phyloP scores from a whole-genome alignment of 2,888 invertebrate species.

The Crossocerus cetratus region DNA sequence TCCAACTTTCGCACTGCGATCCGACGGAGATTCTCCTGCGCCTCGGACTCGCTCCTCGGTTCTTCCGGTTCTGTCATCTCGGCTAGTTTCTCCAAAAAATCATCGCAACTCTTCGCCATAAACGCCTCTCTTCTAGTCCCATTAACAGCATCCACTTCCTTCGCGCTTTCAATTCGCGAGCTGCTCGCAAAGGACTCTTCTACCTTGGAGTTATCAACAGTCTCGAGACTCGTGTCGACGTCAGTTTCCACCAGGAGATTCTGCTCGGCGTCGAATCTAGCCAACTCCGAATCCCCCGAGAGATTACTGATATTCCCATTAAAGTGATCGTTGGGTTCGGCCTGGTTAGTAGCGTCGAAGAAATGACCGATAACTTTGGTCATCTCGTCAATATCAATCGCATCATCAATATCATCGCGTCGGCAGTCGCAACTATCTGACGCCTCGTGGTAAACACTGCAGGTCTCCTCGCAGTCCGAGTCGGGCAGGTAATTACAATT shows the following conservation, averaged over 20 bases:
- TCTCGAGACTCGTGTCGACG: not conserved
- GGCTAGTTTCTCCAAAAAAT: conserved; percentile 32
- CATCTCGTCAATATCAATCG: not conserved
- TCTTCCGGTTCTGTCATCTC: conserved; percentile 21
- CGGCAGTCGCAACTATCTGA: too few species aligned
- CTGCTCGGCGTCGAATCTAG: not conserved
- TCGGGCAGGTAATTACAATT: too few species aligned
- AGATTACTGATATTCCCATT: not conserved
- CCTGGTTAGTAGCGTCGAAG: not conserved
- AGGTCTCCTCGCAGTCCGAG: too few species aligned
- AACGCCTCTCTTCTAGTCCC: too few species aligned
- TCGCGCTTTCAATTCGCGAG: not conserved
- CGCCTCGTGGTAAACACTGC: too few species aligned
- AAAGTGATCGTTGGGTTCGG: not conserved
- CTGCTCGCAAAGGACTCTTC: not conserved
- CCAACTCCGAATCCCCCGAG: not conserved
- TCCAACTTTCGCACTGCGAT: conserved; percentile 58
- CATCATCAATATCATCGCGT: not conserved
- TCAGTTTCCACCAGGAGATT: not conserved
- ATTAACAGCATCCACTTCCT: not conserved
- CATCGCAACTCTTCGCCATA: not conserved
- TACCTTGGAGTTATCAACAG: not conserved
- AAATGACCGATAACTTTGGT: not conserved
- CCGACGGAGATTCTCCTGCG: conserved; percentile 46
- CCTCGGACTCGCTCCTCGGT: conserved; percentile 44